Evolutionary conservation across 2,113 vertebrate genomes (phyloP).

Genomic region (Barnardius zonarius): DNA sequence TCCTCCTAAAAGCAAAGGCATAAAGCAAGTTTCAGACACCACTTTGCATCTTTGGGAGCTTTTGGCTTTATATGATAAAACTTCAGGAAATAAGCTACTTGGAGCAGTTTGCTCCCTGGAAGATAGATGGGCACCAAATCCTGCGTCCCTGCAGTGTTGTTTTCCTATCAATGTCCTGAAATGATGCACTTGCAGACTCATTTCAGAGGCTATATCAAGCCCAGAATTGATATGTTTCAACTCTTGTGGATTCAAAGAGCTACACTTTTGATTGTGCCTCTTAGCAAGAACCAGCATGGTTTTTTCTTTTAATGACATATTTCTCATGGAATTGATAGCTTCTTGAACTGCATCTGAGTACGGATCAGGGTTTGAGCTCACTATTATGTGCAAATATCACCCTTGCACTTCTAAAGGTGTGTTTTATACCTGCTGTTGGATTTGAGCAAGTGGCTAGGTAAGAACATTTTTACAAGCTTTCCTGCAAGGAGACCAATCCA

Average conservation of each 20-base stretch:
- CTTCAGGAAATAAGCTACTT: conserved; percentile 21
- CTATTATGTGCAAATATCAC: background rate
- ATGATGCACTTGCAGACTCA: background rate
- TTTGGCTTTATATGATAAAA: conserved; percentile 5
- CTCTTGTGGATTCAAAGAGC: background rate
- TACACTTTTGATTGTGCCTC: background rate
- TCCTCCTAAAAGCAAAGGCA: background rate
- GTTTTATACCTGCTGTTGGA: background rate
- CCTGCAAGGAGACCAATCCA: background rate
- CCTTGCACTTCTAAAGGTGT: background rate
- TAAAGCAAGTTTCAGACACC: background rate
- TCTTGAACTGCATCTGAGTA: background rate
- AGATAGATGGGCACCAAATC: background rate
- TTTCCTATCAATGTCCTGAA: background rate
- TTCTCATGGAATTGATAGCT: background rate
- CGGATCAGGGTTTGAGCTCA: background rate
- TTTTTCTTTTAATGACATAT: background rate
- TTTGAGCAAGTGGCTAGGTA: background rate
- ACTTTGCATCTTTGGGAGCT: background rate
- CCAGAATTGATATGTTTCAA: background rate
- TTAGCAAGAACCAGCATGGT: background rate
- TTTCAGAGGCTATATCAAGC: background rate
- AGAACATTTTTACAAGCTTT: background rate
- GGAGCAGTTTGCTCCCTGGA: background rate
- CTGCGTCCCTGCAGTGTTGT: background rate